A percentile compares a stretch with the other conserved stretches of the same genome.
Evolutionary conservation across 1,140 invertebrate genomes (phyloP).

Genomic region (Asobara japonica): DNA sequence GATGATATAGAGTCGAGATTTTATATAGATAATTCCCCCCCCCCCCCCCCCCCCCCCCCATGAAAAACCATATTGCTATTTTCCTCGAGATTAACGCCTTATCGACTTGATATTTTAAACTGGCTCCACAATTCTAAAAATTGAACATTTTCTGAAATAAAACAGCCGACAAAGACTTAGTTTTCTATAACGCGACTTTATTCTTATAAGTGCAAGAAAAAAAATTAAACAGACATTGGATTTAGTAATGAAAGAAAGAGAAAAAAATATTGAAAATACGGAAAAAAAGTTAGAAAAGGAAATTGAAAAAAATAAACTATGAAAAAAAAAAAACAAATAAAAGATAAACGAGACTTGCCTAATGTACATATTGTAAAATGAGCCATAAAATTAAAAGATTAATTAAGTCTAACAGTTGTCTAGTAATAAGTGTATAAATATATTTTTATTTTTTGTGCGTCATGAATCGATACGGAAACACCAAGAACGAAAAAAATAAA

Average conservation of each 20-base stretch:
- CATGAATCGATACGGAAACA: constrained; percentile 8
- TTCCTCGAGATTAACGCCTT: no score
- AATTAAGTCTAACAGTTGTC: constrained; percentile 27
- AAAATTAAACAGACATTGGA: background rate
- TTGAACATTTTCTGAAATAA: background rate
- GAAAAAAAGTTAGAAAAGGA: constrained; percentile 34
- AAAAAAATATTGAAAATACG: background rate
- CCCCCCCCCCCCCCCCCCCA: no score
- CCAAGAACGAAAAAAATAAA: background rate
- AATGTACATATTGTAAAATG: constrained; percentile 66
- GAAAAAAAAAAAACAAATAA: constrained; percentile 29
- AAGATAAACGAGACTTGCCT: constrained; percentile 49
- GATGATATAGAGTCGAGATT: no score
- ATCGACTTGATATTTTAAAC: no score
- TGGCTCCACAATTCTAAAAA: background rate
- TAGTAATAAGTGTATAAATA: constrained; percentile 33
- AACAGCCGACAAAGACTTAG: constrained; percentile 53
- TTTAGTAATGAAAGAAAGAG: background rate
- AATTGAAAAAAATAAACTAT: constrained; percentile 32
- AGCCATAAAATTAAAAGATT: constrained; percentile 50
- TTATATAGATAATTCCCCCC: no score
- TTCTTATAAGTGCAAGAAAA: constrained; percentile 56
- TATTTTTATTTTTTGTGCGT: constrained; percentile 27
- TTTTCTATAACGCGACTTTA: constrained; percentile 65
- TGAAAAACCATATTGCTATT: no score